A percentile compares a stretch with the other conserved stretches of the same genome.
These are phyloP conservation scores for Cricetomys ansorgei DNA, from an alignment of 2,113 vertebrate species.

Conservation along the genomic window DNA sequence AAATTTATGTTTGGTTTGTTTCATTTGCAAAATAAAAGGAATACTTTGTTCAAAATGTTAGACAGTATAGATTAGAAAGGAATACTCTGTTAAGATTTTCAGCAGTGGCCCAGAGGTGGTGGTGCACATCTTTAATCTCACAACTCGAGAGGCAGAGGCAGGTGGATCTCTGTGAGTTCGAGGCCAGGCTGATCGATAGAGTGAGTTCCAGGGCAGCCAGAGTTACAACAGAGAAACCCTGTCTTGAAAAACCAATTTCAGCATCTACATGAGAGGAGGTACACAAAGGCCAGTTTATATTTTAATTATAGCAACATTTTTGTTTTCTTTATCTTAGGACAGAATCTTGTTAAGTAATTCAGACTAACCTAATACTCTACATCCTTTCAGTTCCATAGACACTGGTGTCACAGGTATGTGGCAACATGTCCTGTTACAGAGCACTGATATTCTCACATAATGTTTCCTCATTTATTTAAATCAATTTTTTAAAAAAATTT, in stretches of 20 bases:
- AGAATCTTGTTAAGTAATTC: not conserved
- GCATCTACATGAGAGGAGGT: no score
- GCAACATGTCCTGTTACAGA: not conserved
- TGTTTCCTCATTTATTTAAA: not conserved
- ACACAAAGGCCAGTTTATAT: not conserved
- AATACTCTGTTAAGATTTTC: no score
- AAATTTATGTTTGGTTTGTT: not conserved
- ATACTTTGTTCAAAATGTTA: not conserved
- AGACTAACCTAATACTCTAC: not conserved
- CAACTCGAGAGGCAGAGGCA: no score
- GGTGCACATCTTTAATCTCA: no score
- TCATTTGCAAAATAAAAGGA: not conserved
- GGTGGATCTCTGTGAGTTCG: no score
- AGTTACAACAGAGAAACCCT: no score
- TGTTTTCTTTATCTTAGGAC: not conserved
- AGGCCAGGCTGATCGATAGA: no score
- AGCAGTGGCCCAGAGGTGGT: no score
- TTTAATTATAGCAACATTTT: not conserved
- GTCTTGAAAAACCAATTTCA: no score
- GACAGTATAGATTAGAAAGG: not conserved
- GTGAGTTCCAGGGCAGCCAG: no score
- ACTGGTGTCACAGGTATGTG: not conserved
- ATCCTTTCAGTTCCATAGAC: no score
- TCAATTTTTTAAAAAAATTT: not conserved
- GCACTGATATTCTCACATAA: not conserved